phyloP scores from a whole-genome alignment of 2,797 vertebrate genomes.

The Spinus pinus region DNA sequence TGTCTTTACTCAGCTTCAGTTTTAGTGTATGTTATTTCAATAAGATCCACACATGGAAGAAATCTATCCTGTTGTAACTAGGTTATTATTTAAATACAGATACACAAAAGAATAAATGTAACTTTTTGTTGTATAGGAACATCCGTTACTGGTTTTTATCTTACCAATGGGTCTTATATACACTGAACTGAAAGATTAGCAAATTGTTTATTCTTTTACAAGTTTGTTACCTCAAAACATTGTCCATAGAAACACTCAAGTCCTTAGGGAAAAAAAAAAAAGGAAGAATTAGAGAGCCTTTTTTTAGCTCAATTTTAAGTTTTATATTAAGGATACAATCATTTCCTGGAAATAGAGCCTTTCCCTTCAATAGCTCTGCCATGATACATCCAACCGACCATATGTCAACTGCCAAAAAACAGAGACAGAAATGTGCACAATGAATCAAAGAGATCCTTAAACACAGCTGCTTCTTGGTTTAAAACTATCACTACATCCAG shows the following conservation, averaged over 20 bases:
- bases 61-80: not conserved
- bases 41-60: not conserved
- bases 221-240: conserved; percentile 9
- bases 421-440: not conserved
- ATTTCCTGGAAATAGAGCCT: conserved; percentile 94
- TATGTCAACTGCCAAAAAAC: conserved; percentile 88
- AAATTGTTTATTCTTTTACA: not conserved
- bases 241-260: not conserved
- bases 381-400: conserved; percentile 99
- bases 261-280: not conserved
- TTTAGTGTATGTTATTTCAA: not conserved
- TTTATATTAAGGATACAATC: conserved; percentile 93
- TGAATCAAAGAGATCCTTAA: not conserved
- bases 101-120: conserved; percentile 6
- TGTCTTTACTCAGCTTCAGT: not conserved
- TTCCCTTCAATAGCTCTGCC: conserved; percentile 96
- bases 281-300: not conserved
- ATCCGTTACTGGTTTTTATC: not conserved
- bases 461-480: not conserved
- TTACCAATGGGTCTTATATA: not conserved
- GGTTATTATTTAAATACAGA: conserved; percentile 35
- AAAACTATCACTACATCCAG: not conserved
- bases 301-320: not conserved
- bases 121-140: not conserved
- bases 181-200: not conserved